Evolutionary conservation across 2,113 vertebrate genomes (phyloP).

Genomic region (Equus przewalskii): DNA sequence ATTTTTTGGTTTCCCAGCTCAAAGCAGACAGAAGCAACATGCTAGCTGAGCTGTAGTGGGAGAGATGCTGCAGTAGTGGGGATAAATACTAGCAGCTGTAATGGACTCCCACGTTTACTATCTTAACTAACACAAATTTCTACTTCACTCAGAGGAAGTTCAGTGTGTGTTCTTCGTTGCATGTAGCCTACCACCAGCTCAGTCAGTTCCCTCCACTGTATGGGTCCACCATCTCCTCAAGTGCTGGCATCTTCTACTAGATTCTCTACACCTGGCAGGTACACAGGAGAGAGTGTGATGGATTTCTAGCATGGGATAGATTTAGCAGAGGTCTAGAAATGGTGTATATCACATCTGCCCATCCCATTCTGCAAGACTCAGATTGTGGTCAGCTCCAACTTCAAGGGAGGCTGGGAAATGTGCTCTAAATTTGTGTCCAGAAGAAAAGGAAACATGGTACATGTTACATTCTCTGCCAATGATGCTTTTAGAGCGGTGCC

Average conservation of each 20-base stretch:
- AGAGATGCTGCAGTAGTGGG: neutral
- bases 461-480: neutral
- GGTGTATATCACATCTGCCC: rapidly evolving
- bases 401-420: neutral
- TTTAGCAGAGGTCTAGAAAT: neutral
- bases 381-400: neutral
- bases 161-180: neutral
- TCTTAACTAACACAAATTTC: neutral
- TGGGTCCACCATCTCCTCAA: neutral
- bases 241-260: neutral
- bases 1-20: neutral
- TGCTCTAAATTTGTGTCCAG: neutral
- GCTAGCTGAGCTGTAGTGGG: neutral
- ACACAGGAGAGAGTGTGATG: neutral
- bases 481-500: neutral
- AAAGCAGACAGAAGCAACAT: neutral
- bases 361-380: neutral
- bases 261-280: neutral
- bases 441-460: neutral
- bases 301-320: neutral
- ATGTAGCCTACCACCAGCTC: neutral
- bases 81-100: neutral
- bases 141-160: neutral
- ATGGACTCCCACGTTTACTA: neutral
- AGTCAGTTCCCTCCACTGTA: neutral